These are phyloP conservation scores for Tinea semifulvella DNA, from an alignment of 2,888 invertebrate genomes.

Conservation along the genomic window DNA sequence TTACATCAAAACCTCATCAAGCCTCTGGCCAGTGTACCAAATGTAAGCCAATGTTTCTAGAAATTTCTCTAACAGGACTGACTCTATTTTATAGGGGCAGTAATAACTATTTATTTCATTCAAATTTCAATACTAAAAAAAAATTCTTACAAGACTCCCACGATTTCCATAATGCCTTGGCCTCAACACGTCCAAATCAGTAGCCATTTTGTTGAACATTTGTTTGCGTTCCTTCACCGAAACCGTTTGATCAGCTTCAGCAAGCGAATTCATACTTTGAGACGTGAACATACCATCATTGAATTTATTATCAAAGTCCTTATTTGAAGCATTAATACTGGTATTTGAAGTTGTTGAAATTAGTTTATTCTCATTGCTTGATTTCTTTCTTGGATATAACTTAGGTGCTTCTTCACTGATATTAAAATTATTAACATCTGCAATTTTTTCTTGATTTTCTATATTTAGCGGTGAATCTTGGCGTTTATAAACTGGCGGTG, in stretches of 20 bases:
- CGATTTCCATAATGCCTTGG: slow-evolving; percentile 57
- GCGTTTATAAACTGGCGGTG: slow-evolving; percentile 25
- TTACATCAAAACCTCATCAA: no score
- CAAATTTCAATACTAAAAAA: neutral
- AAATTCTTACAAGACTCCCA: slow-evolving; percentile 65
- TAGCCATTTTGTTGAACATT: slow-evolving; percentile 92
- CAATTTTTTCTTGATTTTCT: neutral
- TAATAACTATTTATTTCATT: no score
- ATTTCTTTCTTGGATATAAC: slow-evolving; percentile 42
- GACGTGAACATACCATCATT: neutral
- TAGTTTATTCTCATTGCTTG: slow-evolving; percentile 18
- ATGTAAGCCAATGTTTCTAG: no score
- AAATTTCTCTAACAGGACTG: no score
- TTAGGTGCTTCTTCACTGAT: slow-evolving; percentile 25
- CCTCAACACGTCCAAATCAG: slow-evolving; percentile 74
- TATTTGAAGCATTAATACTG: neutral
- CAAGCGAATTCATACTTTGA: neutral
- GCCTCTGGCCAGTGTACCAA: no score
- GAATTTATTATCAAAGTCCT: neutral
- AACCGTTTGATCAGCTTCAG: slow-evolving; percentile 66
- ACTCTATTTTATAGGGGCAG: no score
- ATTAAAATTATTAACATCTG: neutral
- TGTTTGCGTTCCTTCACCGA: slow-evolving; percentile 93
- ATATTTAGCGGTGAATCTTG: slow-evolving; percentile 26
- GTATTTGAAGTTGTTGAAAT: neutral